Base-by-base conservation (phyloP, 2,797 vertebrate species). In the Spheniscus humboldti region DNA sequence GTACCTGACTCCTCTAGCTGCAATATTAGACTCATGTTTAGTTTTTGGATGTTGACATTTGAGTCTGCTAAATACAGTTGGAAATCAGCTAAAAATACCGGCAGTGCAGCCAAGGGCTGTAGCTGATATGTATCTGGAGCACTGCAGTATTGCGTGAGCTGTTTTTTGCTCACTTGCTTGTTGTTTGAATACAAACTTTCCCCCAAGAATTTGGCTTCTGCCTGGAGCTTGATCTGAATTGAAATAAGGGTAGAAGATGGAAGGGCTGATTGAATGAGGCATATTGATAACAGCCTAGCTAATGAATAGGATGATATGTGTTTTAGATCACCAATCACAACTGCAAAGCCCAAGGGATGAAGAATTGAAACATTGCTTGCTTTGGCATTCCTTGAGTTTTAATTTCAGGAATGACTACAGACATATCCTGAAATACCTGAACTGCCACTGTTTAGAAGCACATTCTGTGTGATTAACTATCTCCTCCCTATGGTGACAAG, bases 91-190 rank as follows among this genome's bases (percentile, higher is more conserved):
- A 22, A 24, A 69, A 31, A 19, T 27, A 6, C 60, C 0, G 0
- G 10, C 53, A 16, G 9, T 13, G 31, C 37, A 68, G 25, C 31
- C 0, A 0, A 48, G 20, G 19, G 10, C 43, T 41, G 30, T 25
- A 73, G 59, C 20, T 39, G 19, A 47, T 37, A 5, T 0, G 0
- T 27, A 13, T 24, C 50, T 43, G 37, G 31, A 18, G 22, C 1
- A 1, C 62, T 45, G 37, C 8, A 28, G 22, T 11, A 13, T 12
- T 31, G 22, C 10, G 11, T 3, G 1, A 77, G 59, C 47, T 37
- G 45, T 1, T 27, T 68, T 88, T 67, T n/a, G 19, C 18, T 77
- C 37, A 9, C 16, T 68, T 35, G 7, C 45, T 67, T 89, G 14
- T 48, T 28, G 2, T 66, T 37, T 27, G 22, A 57, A 28, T 41